Base-by-base conservation (phyloP, 2,113 vertebrate species). In the Chiloscyllium plagiosum region DNA sequence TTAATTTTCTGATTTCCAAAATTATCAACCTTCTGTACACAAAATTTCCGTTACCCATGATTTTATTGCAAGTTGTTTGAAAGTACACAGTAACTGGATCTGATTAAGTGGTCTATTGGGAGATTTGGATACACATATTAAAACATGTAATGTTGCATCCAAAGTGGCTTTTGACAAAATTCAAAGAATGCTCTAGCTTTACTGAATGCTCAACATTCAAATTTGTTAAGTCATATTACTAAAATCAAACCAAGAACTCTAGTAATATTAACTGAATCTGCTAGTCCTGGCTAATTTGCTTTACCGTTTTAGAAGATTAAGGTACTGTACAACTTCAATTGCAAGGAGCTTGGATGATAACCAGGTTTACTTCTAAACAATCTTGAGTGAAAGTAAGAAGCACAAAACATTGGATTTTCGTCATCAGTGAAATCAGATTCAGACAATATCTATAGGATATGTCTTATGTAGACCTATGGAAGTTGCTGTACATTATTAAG, bases 121-220 rank as follows among this genome's bases (percentile, higher is more conserved):
- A 72, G 3, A 94, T n/a, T 70, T 6, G 66, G 12, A 70, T 70
- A 42, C 70, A 50, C 93, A 94, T 94, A 70, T 94, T 70, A 70
- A 95, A 95, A 50, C 52, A 90, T 70, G 42, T 95, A 95, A 26
- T 72, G 94, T 37, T 94, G 66, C 37, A 94, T 22, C n/a, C 26
- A 89, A 83, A 92, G 87, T 92, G 87, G 26, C 56, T 92, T 70
- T 94, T 68, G 93, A 94, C 68, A 94, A 94, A 94, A 47, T 70
- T 26, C 69, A 69, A 94, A 70, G 92, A 69, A 42, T 70, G 47
- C 94, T 95, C 42, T 26, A 95, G 68, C 68, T 72, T 94, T 70
- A 94, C 12, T 70, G 93, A 94, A 70, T 94, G 69, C 26, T 95
- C 94, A 70, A 95, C 69, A 72, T 70, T 72, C 68, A 95, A 95